phyloP scores from a whole-genome alignment of 2,888 invertebrate genomes.

The Magallana nippona region DNA sequence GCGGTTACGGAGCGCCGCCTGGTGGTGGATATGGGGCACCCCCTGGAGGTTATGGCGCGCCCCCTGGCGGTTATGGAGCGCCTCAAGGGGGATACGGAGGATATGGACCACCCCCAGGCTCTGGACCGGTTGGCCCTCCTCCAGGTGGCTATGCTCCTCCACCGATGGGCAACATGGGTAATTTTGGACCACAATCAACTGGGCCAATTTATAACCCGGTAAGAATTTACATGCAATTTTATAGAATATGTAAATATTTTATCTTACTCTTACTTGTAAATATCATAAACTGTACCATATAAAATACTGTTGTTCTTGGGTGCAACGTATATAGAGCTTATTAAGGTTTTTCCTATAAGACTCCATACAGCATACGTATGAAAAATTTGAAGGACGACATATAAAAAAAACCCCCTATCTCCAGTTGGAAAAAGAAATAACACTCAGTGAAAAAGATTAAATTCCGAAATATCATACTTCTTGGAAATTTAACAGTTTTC shows the following conservation, averaged over 20 bases:
- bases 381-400: too few species aligned
- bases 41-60: neutral
- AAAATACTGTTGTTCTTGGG: too few species aligned
- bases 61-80: neutral
- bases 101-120: slow-evolving; percentile 10
- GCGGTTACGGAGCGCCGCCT: neutral
- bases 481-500: too few species aligned
- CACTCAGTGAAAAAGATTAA: too few species aligned
- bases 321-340: too few species aligned
- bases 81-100: neutral
- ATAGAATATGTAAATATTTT: neutral
- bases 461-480: too few species aligned
- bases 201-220: slow-evolving; percentile 8
- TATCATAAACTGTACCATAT: too few species aligned
- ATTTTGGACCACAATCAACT: neutral
- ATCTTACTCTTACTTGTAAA: neutral
- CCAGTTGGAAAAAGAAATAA: too few species aligned
- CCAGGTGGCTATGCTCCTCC: slow-evolving; percentile 20
- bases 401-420: too few species aligned
- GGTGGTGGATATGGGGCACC: neutral
- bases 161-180: slow-evolving; percentile 22
- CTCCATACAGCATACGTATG: too few species aligned
- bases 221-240: neutral
- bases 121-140: slow-evolving; percentile 9
- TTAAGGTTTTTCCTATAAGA: too few species aligned